A percentile compares a stretch with the other conserved stretches of the same genome.
phyloP scores from a whole-genome alignment of 1,140 invertebrate genomes.

The Bombus waltoni region DNA sequence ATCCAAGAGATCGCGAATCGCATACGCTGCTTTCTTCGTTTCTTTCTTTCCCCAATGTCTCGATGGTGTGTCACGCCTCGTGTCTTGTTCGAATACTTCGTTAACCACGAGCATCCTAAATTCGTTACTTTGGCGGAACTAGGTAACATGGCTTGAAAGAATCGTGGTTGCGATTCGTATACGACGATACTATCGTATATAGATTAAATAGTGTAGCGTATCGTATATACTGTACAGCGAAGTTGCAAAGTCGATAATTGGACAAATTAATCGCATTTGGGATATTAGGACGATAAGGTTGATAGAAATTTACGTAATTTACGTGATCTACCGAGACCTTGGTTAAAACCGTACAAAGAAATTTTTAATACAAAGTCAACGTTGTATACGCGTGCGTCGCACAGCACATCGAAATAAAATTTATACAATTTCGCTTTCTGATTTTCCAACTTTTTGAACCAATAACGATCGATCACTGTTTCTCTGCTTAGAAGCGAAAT shows the following conservation, averaged over 20 bases:
- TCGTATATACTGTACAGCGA: too few relatives aligned
- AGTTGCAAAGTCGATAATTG: not conserved
- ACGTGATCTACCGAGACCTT: too few relatives aligned
- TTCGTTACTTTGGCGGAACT: not conserved
- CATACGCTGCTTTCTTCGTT: slow-evolving; percentile 22
- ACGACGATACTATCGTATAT: too few relatives aligned
- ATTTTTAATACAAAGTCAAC: too few relatives aligned
- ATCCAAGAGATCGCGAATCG: slow-evolving; percentile 27
- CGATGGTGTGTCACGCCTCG: not conserved
- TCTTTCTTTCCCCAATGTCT: not conserved
- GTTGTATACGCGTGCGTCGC: too few relatives aligned
- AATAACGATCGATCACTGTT: not conserved
- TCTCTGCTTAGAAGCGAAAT: not conserved
- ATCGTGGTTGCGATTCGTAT: too few relatives aligned
- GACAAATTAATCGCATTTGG: not conserved
- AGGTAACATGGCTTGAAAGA: not conserved
- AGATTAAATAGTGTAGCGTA: too few relatives aligned
- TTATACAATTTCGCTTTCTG: not conserved
- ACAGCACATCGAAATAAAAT: not conserved
- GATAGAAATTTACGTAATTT: too few relatives aligned
- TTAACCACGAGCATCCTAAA: not conserved
- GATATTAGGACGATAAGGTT: too few relatives aligned
- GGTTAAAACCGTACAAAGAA: too few relatives aligned
- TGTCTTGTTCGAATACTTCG: not conserved
- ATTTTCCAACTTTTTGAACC: not conserved